Percentiles rank a stretch among this genome's conserved stretches.
These are phyloP conservation scores for Noctua comes DNA, from an alignment of 2,888 invertebrate species.

Conservation along the genomic window DNA sequence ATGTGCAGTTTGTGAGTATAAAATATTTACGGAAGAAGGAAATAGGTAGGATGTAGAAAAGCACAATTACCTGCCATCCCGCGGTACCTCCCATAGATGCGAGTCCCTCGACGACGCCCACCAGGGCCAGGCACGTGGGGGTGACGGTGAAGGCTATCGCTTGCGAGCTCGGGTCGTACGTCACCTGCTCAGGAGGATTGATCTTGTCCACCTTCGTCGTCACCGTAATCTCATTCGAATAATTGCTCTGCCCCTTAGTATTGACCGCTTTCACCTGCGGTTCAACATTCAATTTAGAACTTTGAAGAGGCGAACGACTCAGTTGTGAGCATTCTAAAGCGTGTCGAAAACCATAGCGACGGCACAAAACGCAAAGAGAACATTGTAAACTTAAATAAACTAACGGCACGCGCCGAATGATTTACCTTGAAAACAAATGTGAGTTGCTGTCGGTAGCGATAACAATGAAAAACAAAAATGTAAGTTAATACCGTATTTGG, in stretches of 20 bases:
- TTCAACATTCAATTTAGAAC: conserved; percentile 51
- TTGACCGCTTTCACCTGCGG: conserved; percentile 95
- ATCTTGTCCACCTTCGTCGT: conserved; percentile 96
- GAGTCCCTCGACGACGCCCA: conserved; percentile 94
- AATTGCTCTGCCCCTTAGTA: conserved; percentile 96
- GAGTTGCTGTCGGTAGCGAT: conserved; percentile 89
- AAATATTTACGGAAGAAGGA: conserved; percentile 16
- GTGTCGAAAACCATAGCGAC: conserved; percentile 74
- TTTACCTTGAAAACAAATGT: conserved; percentile 89
- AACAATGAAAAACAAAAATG: conserved; percentile 81
- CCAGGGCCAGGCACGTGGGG: conserved; percentile 94
- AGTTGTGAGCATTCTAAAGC: conserved; percentile 71
- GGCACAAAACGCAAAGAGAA: conserved; percentile 73
- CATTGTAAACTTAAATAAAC: conserved; percentile 68
- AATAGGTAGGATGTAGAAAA: background rate
- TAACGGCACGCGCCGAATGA: conserved; percentile 73
- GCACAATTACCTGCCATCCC: conserved; percentile 82
- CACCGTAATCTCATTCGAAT: conserved; percentile 95
- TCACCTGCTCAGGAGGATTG: conserved; percentile 94
- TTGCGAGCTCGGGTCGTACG: conserved; percentile 94
- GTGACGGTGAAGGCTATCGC: conserved; percentile 95
- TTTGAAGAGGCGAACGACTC: conserved; percentile 32
- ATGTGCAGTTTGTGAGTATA: conserved; percentile 22
- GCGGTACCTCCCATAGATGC: conserved; percentile 79
- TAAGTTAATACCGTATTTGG: conserved; percentile 72